phyloP scores from a whole-genome alignment of 2,888 invertebrate species.

The Heteromyza rotundicornis region DNA sequence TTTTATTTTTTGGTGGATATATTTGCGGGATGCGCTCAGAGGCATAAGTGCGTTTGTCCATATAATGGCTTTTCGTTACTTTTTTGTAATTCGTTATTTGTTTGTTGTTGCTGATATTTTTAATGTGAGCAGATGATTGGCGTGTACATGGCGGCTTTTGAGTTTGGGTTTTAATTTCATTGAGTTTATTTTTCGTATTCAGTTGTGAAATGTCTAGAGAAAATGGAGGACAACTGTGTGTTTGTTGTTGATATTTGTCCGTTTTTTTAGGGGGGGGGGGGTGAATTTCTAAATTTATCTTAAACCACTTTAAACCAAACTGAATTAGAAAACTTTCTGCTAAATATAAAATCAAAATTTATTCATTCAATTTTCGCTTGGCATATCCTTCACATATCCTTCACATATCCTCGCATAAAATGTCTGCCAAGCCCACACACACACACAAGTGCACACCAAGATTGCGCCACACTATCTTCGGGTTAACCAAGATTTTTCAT shows the following conservation, averaged over 20 bases:
- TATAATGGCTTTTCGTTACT: neutral
- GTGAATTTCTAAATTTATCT: too few relatives aligned
- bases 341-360: too few relatives aligned
- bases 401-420: too few relatives aligned
- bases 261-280: too few relatives aligned
- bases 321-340: too few relatives aligned
- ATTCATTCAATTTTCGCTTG: too few relatives aligned
- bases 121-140: constrained; percentile 3
- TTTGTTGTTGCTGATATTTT: neutral
- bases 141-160: constrained; percentile 3
- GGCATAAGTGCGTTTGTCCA: neutral
- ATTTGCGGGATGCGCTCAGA: constrained; percentile 20
- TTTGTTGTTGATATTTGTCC: too few relatives aligned
- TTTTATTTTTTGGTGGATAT: constrained; percentile 17
- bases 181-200: neutral
- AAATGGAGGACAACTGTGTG: neutral
- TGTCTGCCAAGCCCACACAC: too few relatives aligned
- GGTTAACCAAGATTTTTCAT: constrained; percentile 43
- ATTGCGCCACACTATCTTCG: constrained; percentile 25
- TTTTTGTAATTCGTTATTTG: neutral
- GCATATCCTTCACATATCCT: too few relatives aligned
- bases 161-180: too few relatives aligned
- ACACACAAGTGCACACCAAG: neutral
- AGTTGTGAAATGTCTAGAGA: neutral
- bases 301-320: too few relatives aligned